Evolutionary conservation across 2,888 invertebrate genomes (phyloP).

Genomic region (Andrena marginata): DNA sequence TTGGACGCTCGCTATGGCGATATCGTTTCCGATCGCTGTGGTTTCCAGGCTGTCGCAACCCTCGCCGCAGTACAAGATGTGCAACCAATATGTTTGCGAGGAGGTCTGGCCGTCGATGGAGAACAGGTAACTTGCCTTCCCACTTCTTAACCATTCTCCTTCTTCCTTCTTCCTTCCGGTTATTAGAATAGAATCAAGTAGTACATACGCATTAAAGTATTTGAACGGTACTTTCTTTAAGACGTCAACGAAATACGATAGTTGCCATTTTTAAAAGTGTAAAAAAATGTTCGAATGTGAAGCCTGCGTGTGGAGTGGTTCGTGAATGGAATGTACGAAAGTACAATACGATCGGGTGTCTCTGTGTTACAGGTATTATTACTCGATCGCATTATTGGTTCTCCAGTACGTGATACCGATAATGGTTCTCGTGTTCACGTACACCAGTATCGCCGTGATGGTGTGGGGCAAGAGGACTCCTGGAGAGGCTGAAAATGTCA

Average conservation of each 20-base stretch:
- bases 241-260: too few species aligned
- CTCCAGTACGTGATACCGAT: slow-evolving; percentile 95
- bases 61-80: slow-evolving; percentile 87
- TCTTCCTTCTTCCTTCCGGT: too few species aligned
- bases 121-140: slow-evolving; percentile 85
- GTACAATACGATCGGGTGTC: neutral
- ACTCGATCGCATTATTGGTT: slow-evolving; percentile 91
- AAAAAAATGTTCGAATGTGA: too few species aligned
- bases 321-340: neutral
- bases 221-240: too few species aligned
- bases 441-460: slow-evolving; percentile 93
- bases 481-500: slow-evolving; percentile 93
- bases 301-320: neutral
- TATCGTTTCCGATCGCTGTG: slow-evolving; percentile 93
- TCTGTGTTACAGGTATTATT: slow-evolving; percentile 86
- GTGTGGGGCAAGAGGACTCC: slow-evolving; percentile 96
- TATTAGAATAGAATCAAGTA: too few species aligned
- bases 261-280: too few species aligned
- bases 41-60: slow-evolving; percentile 90
- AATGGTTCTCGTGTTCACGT: slow-evolving; percentile 92
- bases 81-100: slow-evolving; percentile 89
- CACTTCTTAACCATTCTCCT: neutral
- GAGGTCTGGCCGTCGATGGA: slow-evolving; percentile 90
- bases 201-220: too few species aligned
- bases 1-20: slow-evolving; percentile 91